A percentile compares a stretch with the other conserved stretches of the same genome.
These are phyloP conservation scores for Dysidea cf. avara DNA, from an alignment of 37 sponge, comb jelly and placozoan genomes.

Conservation along the genomic window DNA sequence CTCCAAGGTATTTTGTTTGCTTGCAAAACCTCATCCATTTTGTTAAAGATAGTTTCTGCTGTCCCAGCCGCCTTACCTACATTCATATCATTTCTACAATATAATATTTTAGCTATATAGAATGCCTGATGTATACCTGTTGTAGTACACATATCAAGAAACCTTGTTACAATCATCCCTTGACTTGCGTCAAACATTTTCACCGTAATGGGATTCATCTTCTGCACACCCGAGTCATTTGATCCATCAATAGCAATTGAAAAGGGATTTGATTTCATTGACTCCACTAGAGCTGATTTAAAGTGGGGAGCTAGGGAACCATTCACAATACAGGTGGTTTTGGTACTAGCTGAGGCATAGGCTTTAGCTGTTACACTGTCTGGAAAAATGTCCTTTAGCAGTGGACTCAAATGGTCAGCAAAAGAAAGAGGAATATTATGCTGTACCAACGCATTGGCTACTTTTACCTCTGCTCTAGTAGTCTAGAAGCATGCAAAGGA, in stretches of 20 bases:
- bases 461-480: conserved; percentile 51
- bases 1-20: conserved; percentile 35
- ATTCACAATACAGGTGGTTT: conserved; percentile 73
- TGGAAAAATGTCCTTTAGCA: conserved; percentile 40
- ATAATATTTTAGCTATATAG: no score
- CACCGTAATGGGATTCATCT: conserved; percentile 70
- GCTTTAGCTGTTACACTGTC: conserved; percentile 43
- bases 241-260: conserved; percentile 61
- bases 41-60: conserved; percentile 36
- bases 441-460: conserved; percentile 32
- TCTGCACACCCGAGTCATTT: conserved; percentile 56
- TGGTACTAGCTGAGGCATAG: conserved; percentile 42
- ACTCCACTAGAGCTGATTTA: conserved; percentile 10
- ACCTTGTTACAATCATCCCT: conserved; percentile 19
- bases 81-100: no score
- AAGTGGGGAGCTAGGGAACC: conserved; percentile 53
- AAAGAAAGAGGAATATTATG: conserved; percentile 56
- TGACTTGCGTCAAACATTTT: not conserved
- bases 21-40: conserved; percentile 38
- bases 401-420: conserved; percentile 47
- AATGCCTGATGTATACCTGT: conserved; percentile 15
- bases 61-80: conserved; percentile 23
- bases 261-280: conserved; percentile 52
- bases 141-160: conserved; percentile 65
- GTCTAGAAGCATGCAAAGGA: conserved; percentile 7